Percentiles rank a stretch among this genome's conserved stretches.
Evolutionary conservation across 2,888 invertebrate species (phyloP).

Genomic region (Drosophila mulleri): DNA sequence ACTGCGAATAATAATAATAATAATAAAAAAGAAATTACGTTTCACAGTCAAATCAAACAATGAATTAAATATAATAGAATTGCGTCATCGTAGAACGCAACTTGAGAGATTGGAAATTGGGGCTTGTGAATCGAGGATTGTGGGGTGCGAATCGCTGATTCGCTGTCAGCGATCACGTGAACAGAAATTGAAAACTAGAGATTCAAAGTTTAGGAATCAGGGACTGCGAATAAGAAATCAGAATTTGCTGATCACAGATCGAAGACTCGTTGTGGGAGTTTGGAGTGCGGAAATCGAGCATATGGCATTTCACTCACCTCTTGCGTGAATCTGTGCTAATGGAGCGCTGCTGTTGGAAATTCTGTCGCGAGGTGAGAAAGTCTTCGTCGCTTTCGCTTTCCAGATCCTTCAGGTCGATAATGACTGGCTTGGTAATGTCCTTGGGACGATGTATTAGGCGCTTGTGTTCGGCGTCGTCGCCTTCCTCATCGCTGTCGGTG

Average conservation of each 20-base stretch:
- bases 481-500: constrained; percentile 84
- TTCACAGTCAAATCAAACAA: constrained; percentile 20
- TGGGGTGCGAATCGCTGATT: background rate
- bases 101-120: constrained; percentile 1
- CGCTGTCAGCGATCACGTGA: background rate
- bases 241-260: background rate
- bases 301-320: constrained; percentile 79
- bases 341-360: constrained; percentile 88
- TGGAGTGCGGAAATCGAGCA: background rate
- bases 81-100: constrained; percentile 6
- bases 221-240: background rate
- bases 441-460: constrained; percentile 84
- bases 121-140: background rate
- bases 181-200: background rate
- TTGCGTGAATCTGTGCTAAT: constrained; percentile 88
- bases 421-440: constrained; percentile 85
- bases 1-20: constrained; percentile 61
- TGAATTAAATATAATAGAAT: constrained; percentile 1
- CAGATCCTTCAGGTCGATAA: constrained; percentile 85
- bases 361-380: constrained; percentile 87
- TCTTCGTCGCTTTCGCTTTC: constrained; percentile 85
- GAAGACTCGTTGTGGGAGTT: background rate
- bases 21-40: constrained; percentile 40
- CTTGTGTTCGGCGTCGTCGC: constrained; percentile 84
- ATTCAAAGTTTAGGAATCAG: too few relatives aligned